Conservation (phyloP, 2,797 vertebrate species). For the Sebastes oblongus region DNA sequence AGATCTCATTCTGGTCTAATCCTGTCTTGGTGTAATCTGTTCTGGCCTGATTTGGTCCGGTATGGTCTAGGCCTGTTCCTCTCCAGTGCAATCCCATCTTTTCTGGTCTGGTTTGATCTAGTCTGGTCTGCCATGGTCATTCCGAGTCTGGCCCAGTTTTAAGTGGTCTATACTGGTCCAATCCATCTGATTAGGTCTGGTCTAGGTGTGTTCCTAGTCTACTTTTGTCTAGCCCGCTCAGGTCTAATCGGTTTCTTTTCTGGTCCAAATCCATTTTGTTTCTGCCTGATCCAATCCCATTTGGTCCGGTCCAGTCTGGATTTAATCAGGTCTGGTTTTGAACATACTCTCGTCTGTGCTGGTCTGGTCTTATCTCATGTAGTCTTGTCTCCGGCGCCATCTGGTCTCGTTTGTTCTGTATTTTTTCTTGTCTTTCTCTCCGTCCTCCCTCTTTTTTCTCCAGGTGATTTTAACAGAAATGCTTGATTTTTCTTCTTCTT, state of each 20-base stretch:
- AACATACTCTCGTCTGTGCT: background rate
- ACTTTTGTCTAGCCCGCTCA: background rate
- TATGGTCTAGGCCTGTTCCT: too few species aligned
- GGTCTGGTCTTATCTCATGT: background rate
- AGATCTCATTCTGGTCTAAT: too few species aligned
- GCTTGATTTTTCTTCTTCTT: background rate
- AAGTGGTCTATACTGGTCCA: background rate
- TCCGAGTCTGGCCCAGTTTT: background rate
- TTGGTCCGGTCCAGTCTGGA: background rate
- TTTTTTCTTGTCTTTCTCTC: background rate
- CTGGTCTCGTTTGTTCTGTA: background rate
- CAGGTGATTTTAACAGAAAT: slow-evolving; percentile 13
- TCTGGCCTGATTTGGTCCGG: too few species aligned
- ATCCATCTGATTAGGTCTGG: background rate
- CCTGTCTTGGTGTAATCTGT: too few species aligned
- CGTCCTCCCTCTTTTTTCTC: background rate
- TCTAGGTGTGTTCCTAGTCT: background rate
- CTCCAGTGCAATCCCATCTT: too few species aligned
- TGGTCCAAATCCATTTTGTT: background rate
- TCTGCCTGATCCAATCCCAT: background rate
- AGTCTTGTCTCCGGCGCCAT: too few species aligned
- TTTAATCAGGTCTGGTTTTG: background rate
- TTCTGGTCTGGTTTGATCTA: too few species aligned
- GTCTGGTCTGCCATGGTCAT: background rate
- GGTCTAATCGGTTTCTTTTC: background rate